Evolutionary conservation across 2,888 invertebrate species (phyloP), one percentile per base, ranked within the genome.

Genomic region (Dasysyrphus albostriatus): DNA sequence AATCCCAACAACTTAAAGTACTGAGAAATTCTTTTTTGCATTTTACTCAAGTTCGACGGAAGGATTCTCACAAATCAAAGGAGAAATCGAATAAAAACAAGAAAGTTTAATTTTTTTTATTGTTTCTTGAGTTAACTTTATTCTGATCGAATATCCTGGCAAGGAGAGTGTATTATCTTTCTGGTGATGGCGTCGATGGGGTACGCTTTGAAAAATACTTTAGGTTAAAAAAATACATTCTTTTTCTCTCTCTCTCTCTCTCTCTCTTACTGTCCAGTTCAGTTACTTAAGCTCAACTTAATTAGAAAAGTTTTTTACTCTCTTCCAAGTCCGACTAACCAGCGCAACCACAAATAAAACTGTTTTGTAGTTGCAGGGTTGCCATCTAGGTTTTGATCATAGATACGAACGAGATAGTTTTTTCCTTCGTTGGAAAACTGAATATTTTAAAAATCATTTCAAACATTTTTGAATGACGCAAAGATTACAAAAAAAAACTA

Each of bases 61-160:
- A 74, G 85, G 85, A 85, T 85, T 82, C 85, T 70, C 74, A 85
- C 77, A 85, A 85, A 82, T 85, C 85, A 82, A 61, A 77, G 67
- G 65, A 70, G 69, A 80, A 85, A 85, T 85, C 85, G 73, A 82
- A 85, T 77, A 61, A 77, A 75, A 72, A 44, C 14, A 63, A 72
- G 39, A 49, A 49, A 42, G 14, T 42, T 79, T 74, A 47, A 10
- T 19, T 32, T 49, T 59, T 47, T 49, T 58, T 32, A 5, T 44
- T 37, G 12, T 12, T 59, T 47, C 47, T 58, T 39, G 12, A 29
- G 16, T 19, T 76, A 75, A 58, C 54, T 84, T 84, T 72, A 75
- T 84, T 84, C 58, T 85, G 82, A 85, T 84, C 73, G 81, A 81
- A 77, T 77, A 85, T 72, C 76, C 80, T 73, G 72, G 19, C 9